These are phyloP conservation scores for Halcyon badia DNA, from an alignment of 2,797 vertebrate genomes.

Conservation along the genomic window DNA sequence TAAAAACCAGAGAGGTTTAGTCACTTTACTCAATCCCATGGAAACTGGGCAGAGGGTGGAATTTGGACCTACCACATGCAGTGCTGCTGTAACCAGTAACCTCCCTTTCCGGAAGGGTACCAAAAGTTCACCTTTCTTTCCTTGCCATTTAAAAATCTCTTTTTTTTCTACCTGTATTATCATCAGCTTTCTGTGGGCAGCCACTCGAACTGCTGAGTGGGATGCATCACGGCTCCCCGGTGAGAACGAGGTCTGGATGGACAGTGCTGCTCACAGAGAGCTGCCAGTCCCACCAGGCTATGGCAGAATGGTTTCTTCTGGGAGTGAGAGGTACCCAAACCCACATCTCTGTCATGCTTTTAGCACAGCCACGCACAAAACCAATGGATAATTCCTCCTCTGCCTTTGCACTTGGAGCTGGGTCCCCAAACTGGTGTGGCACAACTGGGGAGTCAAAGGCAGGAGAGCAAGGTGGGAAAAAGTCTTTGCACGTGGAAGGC, in stretches of 20 bases:
- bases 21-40: background rate
- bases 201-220: background rate
- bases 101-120: background rate
- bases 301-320: accelerated
- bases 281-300: background rate
- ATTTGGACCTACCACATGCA: accelerated
- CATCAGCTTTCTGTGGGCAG: background rate
- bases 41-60: background rate
- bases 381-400: background rate
- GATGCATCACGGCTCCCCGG: background rate
- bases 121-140: background rate
- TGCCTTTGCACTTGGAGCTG: background rate
- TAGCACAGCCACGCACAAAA: background rate
- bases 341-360: background rate
- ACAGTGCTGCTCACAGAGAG: background rate
- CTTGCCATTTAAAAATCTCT: background rate
- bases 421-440: background rate
- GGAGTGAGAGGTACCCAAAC: background rate
- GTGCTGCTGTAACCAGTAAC: background rate
- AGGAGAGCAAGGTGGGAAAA: background rate
- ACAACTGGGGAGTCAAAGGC: background rate
- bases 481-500: too few species aligned
- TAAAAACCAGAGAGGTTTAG: background rate
- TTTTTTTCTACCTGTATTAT: background rate
- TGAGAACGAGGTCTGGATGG: background rate